Conservation (phyloP, 2,113 vertebrate genomes). For the Mastomys coucha region DNA sequence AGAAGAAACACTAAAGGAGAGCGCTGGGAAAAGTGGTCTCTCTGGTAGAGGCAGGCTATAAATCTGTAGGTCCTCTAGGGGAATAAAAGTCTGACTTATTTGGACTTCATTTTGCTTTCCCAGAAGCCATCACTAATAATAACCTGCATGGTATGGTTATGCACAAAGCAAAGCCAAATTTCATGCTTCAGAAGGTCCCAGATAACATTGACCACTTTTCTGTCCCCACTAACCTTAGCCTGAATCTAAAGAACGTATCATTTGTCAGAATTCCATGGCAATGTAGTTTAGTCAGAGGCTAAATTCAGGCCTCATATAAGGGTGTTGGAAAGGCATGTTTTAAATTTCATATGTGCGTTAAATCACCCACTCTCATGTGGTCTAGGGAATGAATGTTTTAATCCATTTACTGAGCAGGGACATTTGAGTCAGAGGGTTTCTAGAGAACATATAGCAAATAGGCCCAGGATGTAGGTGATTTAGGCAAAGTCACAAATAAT, state of each 20-base stretch:
- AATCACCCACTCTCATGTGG: neutral
- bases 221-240: neutral
- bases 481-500: slow-evolving; percentile 33
- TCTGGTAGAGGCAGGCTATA: no score
- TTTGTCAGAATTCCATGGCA: neutral
- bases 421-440: slow-evolving; percentile 41
- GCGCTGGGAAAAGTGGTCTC: neutral
- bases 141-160: neutral
- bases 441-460: slow-evolving; percentile 49
- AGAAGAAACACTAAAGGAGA: neutral
- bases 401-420: slow-evolving; percentile 21
- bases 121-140: neutral
- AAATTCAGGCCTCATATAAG: neutral
- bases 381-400: slow-evolving; percentile 50
- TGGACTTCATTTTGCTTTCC: neutral
- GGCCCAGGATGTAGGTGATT: neutral
- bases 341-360: neutral
- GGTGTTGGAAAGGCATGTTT: neutral
- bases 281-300: neutral
- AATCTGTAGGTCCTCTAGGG: neutral
- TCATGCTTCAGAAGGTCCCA: neutral
- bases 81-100: slow-evolving; percentile 27
- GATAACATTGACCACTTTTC: neutral
- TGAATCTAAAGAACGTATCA: neutral
- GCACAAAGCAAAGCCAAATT: slow-evolving; percentile 25